Percentiles rank a stretch among this genome's conserved stretches.
phyloP scores from a whole-genome alignment of 2,113 vertebrate genomes.

The Colius striatus region DNA sequence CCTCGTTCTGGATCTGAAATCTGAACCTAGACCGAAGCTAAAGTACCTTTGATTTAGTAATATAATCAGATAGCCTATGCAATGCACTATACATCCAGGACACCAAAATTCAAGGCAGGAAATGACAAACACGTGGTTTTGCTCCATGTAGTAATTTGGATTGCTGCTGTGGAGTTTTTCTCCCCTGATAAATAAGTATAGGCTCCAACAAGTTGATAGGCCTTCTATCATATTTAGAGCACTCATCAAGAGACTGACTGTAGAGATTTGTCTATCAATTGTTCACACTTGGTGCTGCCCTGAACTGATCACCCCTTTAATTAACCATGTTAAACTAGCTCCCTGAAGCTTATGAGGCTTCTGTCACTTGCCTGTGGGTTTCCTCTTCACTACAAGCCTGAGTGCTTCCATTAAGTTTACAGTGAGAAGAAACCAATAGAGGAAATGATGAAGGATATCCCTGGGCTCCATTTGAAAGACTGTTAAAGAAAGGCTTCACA shows the following conservation, averaged over 20 bases:
- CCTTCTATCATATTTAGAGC: neutral
- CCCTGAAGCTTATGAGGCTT: constrained; percentile 57
- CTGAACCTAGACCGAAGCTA: neutral
- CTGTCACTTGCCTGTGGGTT: constrained; percentile 40
- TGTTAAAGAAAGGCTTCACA: constrained; percentile 3
- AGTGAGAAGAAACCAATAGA: constrained; percentile 52
- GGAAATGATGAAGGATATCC: constrained; percentile 58
- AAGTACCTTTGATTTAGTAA: too few relatives aligned
- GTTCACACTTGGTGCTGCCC: constrained; percentile 21
- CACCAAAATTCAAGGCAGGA: neutral
- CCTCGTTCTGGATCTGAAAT: neutral
- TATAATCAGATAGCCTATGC: neutral
- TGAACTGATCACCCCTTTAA: constrained; percentile 65
- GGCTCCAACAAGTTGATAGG: neutral
- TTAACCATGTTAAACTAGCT: constrained; percentile 61
- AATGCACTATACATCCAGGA: too few relatives aligned
- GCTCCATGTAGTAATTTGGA: neutral
- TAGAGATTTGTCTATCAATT: constrained; percentile 36
- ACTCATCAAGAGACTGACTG: neutral
- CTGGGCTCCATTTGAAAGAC: constrained; percentile 35
- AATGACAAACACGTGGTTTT: neutral
- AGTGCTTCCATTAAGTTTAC: constrained; percentile 63
- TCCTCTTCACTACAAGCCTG: constrained; percentile 44
- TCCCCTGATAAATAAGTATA: accelerated
- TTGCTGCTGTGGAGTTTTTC: neutral